Base-by-base conservation (phyloP, 2,797 vertebrate genomes). In the Chiroxiphia lanceolata region DNA sequence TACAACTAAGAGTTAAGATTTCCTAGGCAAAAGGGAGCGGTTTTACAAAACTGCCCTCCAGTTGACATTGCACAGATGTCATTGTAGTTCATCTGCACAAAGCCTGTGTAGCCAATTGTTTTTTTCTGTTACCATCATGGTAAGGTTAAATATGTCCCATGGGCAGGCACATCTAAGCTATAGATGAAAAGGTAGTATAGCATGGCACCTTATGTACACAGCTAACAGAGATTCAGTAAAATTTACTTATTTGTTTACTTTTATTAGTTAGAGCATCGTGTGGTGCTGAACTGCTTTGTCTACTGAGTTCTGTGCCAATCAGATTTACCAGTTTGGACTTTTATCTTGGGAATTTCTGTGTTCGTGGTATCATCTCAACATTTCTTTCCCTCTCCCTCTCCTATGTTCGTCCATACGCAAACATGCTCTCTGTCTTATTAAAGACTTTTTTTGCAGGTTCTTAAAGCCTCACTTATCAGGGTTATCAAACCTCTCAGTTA, bases 331-430 rank as follows among this genome's bases (percentile, higher is more conserved):
- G 6, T 34, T 54, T 42, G 44, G 53, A 23, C 59, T 92, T 78
- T 38, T 86, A 1, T 48, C 20, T 61, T 53, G 19, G 27, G 40
- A 64, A 56, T 74, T 68, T 57, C 15, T 71, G 13, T 36, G 18
- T 74, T 61, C 15, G 14, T 0, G 0, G 12, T 65, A 26, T 42
- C 21, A n/a, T 48, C 33, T 76, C 45, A 68, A 29, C 9, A 3
- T 82, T 89, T 77, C 20, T 76, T 65, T 72, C 71, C n/a, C 42
- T 59, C 36, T 65, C 22, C 20, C 9, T 72, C 18, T 42, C 5
- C 16, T 63, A 9, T 2, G 1, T 53, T 81, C 20, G 29, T n/a
- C 34, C n/a, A 33, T 60, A 33, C 0, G 0, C 12, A 72, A 0
- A 3, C 48, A 34, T 0, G 0, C 34, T 48, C 56, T 60, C n/a